A percentile compares a stretch with the other conserved stretches of the same genome.
Conservation (phyloP, 2,888 invertebrate species). For the Aleiodes testaceus region DNA sequence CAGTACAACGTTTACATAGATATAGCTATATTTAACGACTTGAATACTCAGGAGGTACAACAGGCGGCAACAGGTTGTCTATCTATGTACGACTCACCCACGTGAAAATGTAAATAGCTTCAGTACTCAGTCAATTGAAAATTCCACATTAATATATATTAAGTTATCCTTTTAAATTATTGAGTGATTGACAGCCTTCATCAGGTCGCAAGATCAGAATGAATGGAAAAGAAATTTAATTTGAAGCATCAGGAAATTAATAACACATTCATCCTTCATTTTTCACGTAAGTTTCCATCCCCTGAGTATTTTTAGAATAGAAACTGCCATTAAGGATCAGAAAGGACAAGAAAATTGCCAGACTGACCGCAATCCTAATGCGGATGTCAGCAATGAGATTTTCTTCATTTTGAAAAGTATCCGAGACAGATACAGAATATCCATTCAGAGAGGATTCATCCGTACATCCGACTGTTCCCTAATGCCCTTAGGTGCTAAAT, state of each 20-base stretch:
- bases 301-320: neutral
- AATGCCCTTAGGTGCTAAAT: slow-evolving; percentile 10
- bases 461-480: slow-evolving; percentile 13
- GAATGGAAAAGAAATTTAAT: too few relatives aligned
- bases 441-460: neutral
- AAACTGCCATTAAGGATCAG: neutral
- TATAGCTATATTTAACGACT: neutral
- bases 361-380: slow-evolving; percentile 7
- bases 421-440: neutral
- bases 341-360: neutral
- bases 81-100: slow-evolving; percentile 13
- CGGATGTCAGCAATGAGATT: slow-evolving; percentile 26
- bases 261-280: neutral
- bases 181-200: too few relatives aligned
- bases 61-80: slow-evolving; percentile 40
- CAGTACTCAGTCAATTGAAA: neutral
- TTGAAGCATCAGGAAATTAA: too few relatives aligned
- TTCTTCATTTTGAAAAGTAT: slow-evolving; percentile 2
- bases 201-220: too few relatives aligned
- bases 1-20: neutral
- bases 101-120: neutral
- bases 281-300: neutral
- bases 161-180: neutral
- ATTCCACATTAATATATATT: neutral
- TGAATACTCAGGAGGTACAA: neutral